These are phyloP conservation scores for Rhineura floridana DNA, from an alignment of 2,113 vertebrate genomes.

Conservation along the genomic window DNA sequence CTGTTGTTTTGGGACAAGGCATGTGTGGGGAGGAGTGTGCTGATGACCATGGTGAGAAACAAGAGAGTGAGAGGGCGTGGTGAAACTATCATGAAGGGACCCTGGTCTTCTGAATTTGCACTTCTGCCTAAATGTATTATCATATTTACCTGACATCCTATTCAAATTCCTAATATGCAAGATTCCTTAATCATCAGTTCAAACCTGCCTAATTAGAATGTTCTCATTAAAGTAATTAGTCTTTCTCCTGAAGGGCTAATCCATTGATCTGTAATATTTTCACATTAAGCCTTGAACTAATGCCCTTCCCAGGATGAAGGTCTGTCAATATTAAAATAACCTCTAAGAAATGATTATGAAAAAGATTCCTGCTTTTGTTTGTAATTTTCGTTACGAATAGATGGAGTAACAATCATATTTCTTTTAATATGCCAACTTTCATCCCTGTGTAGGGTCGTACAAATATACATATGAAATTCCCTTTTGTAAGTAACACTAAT, in stretches of 20 bases:
- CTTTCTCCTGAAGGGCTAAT: conserved; percentile 51
- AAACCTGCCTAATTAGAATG: conserved; percentile 60
- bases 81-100: too few species aligned
- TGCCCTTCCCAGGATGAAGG: conserved; percentile 26
- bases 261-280: conserved; percentile 52
- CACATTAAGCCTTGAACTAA: conserved; percentile 38
- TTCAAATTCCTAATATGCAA: conserved; percentile 50
- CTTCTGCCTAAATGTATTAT: neutral
- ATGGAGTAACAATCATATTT: conserved; percentile 25
- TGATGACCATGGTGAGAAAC: too few species aligned
- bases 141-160: conserved; percentile 23
- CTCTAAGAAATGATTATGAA: conserved; percentile 43
- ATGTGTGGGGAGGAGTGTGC: too few species aligned
- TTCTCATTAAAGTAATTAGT: conserved; percentile 67
- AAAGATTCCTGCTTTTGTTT: conserved; percentile 25
- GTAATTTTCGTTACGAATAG: conserved; percentile 35
- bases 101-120: too few species aligned
- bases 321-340: conserved; percentile 43
- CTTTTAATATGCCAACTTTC: neutral
- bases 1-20: too few species aligned
- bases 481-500: neutral
- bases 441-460: neutral
- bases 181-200: conserved; percentile 50
- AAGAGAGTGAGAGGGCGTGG: too few species aligned
- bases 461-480: neutral